These are phyloP conservation scores for Pterostichus niger DNA, from an alignment of 2,888 invertebrate species.

Conservation along the genomic window DNA sequence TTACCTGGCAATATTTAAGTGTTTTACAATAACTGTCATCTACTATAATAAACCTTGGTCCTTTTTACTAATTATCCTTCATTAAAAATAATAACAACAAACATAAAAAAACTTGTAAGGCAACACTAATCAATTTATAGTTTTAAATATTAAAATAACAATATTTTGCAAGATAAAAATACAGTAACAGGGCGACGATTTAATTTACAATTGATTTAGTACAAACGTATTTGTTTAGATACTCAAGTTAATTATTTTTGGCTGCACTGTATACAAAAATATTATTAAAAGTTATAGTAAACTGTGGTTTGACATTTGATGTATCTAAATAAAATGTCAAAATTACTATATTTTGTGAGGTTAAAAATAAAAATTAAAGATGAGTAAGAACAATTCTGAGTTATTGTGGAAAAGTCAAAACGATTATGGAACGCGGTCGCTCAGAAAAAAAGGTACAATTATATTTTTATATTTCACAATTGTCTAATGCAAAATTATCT, in stretches of 20 bases:
- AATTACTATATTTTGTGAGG: slow-evolving; percentile 31
- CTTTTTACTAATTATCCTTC: slow-evolving; percentile 14
- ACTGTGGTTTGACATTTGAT: slow-evolving; percentile 9
- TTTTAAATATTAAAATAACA: not conserved
- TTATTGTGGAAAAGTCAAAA: slow-evolving; percentile 15
- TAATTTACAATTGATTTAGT: no score
- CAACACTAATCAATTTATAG: not conserved
- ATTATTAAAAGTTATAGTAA: not conserved
- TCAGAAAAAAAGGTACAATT: slow-evolving; percentile 14
- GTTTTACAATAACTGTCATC: not conserved
- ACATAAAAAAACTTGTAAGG: not conserved
- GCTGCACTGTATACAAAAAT: no score
- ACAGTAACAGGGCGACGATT: no score
- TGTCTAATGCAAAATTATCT: slow-evolving; percentile 6
- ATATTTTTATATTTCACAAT: not conserved
- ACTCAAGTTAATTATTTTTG: no score
- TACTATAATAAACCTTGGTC: slow-evolving; percentile 23
- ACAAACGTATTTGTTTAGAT: no score
- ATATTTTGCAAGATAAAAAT: no score
- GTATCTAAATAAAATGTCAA: slow-evolving; percentile 14
- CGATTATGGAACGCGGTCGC: slow-evolving; percentile 17
- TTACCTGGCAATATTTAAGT: not conserved
- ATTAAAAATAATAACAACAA: slow-evolving; percentile 4
- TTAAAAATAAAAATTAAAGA: slow-evolving; percentile 38
- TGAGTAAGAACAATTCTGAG: slow-evolving; percentile 20